A percentile compares a stretch with the other conserved stretches of the same genome.
These are phyloP conservation scores for Blastomussa wellsi DNA, from an alignment of 92 coral and sea anemone genomes.

Conservation along the genomic window DNA sequence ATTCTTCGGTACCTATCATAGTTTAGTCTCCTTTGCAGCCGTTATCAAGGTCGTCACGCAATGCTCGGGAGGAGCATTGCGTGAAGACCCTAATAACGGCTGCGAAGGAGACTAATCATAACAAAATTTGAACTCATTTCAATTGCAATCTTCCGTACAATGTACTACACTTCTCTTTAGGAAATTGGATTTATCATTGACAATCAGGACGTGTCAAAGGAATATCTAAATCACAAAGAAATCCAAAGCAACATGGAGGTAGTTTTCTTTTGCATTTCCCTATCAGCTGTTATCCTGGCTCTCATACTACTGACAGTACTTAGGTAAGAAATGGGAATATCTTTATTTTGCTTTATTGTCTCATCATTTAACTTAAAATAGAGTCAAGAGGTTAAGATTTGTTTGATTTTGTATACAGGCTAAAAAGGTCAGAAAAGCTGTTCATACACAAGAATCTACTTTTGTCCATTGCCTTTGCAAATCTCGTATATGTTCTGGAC, in stretches of 20 bases:
- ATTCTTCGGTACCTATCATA: too few relatives aligned
- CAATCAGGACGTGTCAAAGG: neutral
- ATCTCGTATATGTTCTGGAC: conserved; percentile 45
- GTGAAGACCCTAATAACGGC: too few relatives aligned
- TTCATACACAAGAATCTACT: conserved; percentile 56
- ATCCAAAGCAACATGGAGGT: neutral
- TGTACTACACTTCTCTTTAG: neutral
- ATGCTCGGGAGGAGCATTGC: too few relatives aligned
- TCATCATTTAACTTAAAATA: neutral
- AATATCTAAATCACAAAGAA: neutral
- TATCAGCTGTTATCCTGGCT: neutral
- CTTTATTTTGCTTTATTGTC: neutral
- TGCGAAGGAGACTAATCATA: too few relatives aligned
- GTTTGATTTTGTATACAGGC: neutral
- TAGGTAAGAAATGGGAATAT: neutral
- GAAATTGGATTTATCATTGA: neutral
- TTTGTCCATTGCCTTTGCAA: conserved; percentile 26
- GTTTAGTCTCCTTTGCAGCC: too few relatives aligned
- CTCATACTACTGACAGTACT: neutral
- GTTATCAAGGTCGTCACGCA: too few relatives aligned
- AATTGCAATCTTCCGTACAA: too few relatives aligned
- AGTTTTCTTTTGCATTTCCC: neutral
- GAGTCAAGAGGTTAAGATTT: neutral
- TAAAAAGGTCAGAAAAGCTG: conserved; percentile 35
- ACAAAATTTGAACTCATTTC: too few relatives aligned